These are phyloP conservation scores for Cerastoderma edule DNA, from an alignment of 2,888 invertebrate species.

Conservation along the genomic window DNA sequence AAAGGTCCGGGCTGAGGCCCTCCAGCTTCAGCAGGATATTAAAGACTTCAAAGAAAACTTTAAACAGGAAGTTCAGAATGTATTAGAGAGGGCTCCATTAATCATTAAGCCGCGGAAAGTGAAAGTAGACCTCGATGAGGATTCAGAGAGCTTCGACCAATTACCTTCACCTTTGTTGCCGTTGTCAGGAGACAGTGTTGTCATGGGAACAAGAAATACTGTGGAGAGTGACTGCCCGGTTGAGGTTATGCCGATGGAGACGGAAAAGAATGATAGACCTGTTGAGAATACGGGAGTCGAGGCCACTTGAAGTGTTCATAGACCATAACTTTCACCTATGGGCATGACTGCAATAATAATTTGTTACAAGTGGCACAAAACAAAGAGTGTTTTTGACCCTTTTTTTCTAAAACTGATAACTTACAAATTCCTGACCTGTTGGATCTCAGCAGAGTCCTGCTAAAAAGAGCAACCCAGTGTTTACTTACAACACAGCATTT, in stretches of 20 bases:
- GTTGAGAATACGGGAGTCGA: constrained; percentile 11
- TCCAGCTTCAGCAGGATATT: constrained; percentile 89
- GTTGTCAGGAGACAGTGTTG: constrained; percentile 42
- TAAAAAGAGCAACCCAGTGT: no score
- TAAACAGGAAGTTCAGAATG: constrained; percentile 89
- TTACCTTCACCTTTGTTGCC: constrained; percentile 86
- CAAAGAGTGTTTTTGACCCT: no score
- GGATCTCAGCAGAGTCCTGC: no score
- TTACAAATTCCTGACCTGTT: no score
- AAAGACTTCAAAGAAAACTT: constrained; percentile 91
- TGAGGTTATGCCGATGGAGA: constrained; percentile 21
- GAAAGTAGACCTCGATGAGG: constrained; percentile 87
- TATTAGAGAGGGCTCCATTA: constrained; percentile 89
- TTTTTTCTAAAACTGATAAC: no score
- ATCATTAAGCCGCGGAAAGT: constrained; percentile 79
- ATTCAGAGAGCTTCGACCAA: constrained; percentile 85
- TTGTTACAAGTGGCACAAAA: no score
- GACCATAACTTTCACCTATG: background rate
- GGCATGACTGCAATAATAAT: constrained; percentile 14
- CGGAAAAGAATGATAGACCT: constrained; percentile 14
- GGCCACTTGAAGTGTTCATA: constrained; percentile 32
- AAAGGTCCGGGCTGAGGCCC: constrained; percentile 87
- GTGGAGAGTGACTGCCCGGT: constrained; percentile 47
- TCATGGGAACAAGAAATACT: constrained; percentile 54
- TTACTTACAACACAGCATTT: no score